phyloP scores from a whole-genome alignment of 2,888 invertebrate species.

The Ophioninae sp. region DNA sequence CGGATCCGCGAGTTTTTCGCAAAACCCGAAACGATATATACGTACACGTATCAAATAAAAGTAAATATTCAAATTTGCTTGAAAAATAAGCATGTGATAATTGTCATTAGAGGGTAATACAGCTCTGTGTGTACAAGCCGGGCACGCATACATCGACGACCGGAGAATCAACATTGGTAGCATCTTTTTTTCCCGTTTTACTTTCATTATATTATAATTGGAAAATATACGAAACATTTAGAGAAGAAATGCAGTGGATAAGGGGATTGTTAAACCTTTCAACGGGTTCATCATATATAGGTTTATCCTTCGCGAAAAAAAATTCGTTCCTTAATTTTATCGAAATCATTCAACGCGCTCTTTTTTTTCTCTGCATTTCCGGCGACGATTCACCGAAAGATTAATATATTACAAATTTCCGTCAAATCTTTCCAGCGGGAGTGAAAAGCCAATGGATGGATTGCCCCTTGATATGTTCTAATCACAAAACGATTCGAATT shows the following conservation, averaged over 20 bases:
- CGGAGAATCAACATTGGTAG: slow-evolving; percentile 44
- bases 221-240: slow-evolving; percentile 48
- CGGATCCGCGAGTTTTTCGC: slow-evolving; percentile 1
- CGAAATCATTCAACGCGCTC: background rate
- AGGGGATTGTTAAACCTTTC: slow-evolving; percentile 5
- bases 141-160: slow-evolving; percentile 41
- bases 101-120: slow-evolving; percentile 29
- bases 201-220: slow-evolving; percentile 39
- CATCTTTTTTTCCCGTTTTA: slow-evolving; percentile 14
- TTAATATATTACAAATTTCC: background rate
- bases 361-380: background rate
- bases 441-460: slow-evolving; percentile 1
- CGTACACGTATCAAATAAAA: slow-evolving; percentile 9
- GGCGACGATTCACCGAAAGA: background rate
- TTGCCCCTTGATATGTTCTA: slow-evolving; percentile 32
- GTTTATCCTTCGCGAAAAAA: background rate
- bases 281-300: background rate
- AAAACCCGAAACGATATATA: slow-evolving; percentile 11
- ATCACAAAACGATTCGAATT: background rate
- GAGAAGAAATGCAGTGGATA: slow-evolving; percentile 11
- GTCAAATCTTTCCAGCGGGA: background rate
- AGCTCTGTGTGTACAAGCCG: slow-evolving; percentile 18
- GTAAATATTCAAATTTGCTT: slow-evolving; percentile 32
- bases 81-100: slow-evolving; percentile 46
- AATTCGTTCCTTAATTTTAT: background rate